These are phyloP conservation scores for Chlorodrepanis virens DNA, from an alignment of 2,113 vertebrate genomes.

Conservation along the genomic window DNA sequence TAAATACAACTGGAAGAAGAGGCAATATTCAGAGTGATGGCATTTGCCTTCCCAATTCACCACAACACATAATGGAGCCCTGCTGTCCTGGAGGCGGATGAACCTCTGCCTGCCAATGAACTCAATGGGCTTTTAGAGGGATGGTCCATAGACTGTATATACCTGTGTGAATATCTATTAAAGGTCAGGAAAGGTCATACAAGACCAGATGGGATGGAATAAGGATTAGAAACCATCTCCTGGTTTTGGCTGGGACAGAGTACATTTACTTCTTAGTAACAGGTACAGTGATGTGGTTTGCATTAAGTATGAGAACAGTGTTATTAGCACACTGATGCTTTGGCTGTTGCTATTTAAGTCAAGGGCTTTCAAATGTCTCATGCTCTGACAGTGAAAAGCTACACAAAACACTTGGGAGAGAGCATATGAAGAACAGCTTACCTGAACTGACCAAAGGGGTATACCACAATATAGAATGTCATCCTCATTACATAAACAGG, in stretches of 20 bases:
- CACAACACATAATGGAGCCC: not conserved
- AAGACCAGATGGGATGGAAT: not conserved
- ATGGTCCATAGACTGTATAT: not conserved
- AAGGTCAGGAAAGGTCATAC: not conserved
- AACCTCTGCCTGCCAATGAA: not conserved
- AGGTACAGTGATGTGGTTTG: not conserved
- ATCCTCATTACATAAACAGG: not conserved
- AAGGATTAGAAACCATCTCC: not conserved
- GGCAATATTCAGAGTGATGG: not conserved
- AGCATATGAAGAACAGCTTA: not conserved
- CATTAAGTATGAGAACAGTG: not conserved
- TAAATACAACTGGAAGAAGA: not conserved
- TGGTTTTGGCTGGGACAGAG: not conserved
- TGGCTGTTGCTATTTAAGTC: not conserved
- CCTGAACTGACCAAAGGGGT: not conserved
- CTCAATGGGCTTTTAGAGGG: fast-evolving
- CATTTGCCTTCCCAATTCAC: not conserved
- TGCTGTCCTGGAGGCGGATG: not conserved
- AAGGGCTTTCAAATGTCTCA: not conserved
- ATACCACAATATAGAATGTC: not conserved
- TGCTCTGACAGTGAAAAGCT: not conserved
- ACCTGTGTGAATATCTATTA: not conserved
- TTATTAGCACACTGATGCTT: not conserved
- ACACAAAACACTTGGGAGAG: not conserved
- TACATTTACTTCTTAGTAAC: not conserved